Evolutionary conservation across 2,888 invertebrate genomes (phyloP).

Genomic region (Sicus ferrugineus): DNA sequence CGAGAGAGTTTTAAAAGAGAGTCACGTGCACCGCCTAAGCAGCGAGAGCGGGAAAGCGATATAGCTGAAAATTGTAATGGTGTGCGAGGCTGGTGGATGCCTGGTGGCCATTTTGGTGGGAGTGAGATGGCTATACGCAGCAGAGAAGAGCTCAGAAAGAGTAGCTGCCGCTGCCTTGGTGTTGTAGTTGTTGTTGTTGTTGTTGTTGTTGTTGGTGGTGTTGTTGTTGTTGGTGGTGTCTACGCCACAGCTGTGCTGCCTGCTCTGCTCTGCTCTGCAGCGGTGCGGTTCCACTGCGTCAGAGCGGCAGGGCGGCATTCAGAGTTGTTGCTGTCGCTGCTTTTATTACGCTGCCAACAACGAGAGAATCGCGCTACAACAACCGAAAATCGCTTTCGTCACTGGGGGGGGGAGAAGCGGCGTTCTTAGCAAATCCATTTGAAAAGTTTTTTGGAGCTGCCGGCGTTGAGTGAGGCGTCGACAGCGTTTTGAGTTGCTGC

Average conservation of each 20-base stretch:
- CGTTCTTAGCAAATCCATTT: too few species aligned
- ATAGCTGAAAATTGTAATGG: neutral
- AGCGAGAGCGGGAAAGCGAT: neutral
- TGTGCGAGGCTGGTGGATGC: constrained; percentile 11
- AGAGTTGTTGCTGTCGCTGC: neutral
- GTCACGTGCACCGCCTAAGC: too few species aligned
- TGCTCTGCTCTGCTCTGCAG: too few species aligned
- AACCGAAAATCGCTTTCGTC: too few species aligned
- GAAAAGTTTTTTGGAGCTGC: too few species aligned
- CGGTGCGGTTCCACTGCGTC: too few species aligned
- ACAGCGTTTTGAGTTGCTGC: too few species aligned
- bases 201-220: neutral
- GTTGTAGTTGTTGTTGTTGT: neutral
- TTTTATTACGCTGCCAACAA: neutral
- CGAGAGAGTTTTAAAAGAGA: too few species aligned
- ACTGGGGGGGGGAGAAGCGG: too few species aligned
- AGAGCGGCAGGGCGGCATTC: too few species aligned
- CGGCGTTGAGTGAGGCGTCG: too few species aligned
- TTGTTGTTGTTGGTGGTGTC: constrained; percentile 16
- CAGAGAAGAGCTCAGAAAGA: neutral
- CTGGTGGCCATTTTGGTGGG: constrained; percentile 57
- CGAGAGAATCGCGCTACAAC: too few species aligned
- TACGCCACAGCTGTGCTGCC: neutral
- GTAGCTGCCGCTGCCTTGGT: neutral
- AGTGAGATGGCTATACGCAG: constrained; percentile 46